These are phyloP conservation scores for Drosophila prosaltans DNA, from an alignment of 1,140 invertebrate species.

Conservation along the genomic window DNA sequence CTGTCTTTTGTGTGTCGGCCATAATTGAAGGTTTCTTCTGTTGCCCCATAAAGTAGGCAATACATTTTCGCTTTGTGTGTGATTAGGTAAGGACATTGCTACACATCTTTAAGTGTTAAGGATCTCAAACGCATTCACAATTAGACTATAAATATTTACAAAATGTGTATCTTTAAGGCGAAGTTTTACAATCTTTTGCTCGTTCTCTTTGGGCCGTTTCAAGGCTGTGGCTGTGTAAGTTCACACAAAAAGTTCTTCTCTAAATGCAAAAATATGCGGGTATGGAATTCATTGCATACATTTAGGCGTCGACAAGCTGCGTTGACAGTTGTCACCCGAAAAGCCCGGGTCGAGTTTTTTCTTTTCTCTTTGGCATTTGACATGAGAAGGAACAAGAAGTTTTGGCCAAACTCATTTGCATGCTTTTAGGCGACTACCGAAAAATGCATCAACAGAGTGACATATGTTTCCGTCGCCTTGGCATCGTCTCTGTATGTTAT, in stretches of 20 bases:
- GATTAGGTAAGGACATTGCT: constrained; percentile 21
- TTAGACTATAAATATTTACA: constrained; percentile 75
- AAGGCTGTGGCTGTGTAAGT: constrained; percentile 35
- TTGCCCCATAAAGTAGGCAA: constrained; percentile 32
- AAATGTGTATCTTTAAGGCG: constrained; percentile 34
- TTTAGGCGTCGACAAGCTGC: constrained; percentile 65
- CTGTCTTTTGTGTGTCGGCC: constrained; percentile 28
- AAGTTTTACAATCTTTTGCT: constrained; percentile 12
- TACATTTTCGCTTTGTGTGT: constrained; percentile 16
- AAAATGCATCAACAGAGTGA: constrained; percentile 51
- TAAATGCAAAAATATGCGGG: constrained; percentile 74
- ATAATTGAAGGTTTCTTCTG: constrained; percentile 67
- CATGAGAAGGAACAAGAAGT: constrained; percentile 27
- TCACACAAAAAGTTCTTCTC: constrained; percentile 54
- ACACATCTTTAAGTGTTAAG: constrained; percentile 21
- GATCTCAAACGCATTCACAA: constrained; percentile 62
- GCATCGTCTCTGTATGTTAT: constrained; percentile 12
- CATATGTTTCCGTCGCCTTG: constrained; percentile 48
- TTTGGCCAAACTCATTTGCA: constrained; percentile 56
- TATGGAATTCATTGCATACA: constrained; percentile 57
- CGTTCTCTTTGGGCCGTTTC: constrained; percentile 18
- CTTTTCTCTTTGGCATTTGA: constrained; percentile 33
- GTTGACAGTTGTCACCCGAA: constrained; percentile 63
- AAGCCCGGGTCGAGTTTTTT: constrained; percentile 20
- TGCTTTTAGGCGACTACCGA: constrained; percentile 55